phyloP scores from a whole-genome alignment of 2,797 vertebrate genomes.

The Brotula barbata region DNA sequence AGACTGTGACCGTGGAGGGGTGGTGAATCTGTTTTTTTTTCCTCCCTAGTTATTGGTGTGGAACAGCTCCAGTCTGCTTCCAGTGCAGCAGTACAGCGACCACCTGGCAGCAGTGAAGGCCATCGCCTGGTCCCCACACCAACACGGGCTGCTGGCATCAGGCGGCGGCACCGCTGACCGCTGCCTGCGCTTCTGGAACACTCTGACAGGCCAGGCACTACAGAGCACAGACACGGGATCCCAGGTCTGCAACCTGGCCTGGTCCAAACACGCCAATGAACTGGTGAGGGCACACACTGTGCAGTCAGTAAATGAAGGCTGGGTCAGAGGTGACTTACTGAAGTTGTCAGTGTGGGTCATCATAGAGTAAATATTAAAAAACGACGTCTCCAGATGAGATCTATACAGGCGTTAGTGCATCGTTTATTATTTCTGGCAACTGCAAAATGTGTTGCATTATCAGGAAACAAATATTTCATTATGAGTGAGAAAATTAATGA shows the following conservation, averaged over 20 bases:
- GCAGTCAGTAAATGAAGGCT: too few relatives aligned
- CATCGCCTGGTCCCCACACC: constrained; percentile 87
- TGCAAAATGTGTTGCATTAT: too few relatives aligned
- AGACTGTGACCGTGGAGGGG: too few relatives aligned
- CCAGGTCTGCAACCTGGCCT: constrained; percentile 86
- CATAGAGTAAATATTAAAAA: too few relatives aligned
- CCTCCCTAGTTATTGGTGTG: constrained; percentile 79
- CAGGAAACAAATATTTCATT: too few relatives aligned
- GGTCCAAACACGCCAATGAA: constrained; percentile 87
- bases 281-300: constrained; percentile 77
- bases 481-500: too few relatives aligned
- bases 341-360: too few relatives aligned
- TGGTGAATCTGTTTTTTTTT: background rate
- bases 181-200: constrained; percentile 87
- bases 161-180: constrained; percentile 85
- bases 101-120: constrained; percentile 85
- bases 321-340: too few relatives aligned
- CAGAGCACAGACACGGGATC: constrained; percentile 86
- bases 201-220: constrained; percentile 83
- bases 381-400: too few relatives aligned
- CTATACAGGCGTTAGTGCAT: too few relatives aligned
- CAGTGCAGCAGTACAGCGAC: constrained; percentile 85
- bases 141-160: constrained; percentile 83
- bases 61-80: constrained; percentile 85
- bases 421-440: too few relatives aligned